Evolutionary conservation across 2,113 vertebrate species (phyloP).

Genomic region (Menura novaehollandiae): DNA sequence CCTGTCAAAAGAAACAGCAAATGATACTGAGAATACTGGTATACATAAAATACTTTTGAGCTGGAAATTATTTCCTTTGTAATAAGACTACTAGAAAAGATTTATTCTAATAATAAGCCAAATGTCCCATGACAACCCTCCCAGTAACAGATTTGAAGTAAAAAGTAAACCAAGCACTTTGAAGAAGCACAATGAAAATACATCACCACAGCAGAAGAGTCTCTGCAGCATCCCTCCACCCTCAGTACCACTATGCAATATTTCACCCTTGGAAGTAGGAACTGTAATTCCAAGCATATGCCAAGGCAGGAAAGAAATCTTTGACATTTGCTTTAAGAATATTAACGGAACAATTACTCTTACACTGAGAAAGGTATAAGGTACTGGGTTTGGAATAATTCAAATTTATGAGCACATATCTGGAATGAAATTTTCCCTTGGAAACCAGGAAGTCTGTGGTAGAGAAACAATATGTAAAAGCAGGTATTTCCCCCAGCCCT

Average conservation of each 20-base stretch:
- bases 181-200: slow-evolving; percentile 1
- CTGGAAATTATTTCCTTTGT: not conserved
- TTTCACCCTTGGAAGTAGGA: not conserved
- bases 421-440: not conserved
- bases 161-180: not conserved
- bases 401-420: not conserved
- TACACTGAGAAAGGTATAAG: not conserved
- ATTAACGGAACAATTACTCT: slow-evolving; percentile 10
- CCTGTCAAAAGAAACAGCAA: not conserved
- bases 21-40: not conserved
- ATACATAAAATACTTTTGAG: not conserved
- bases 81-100: slow-evolving; percentile 27
- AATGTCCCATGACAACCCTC: not conserved
- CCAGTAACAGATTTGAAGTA: not conserved
- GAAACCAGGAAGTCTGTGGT: not conserved
- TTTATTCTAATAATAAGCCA: slow-evolving; percentile 38
- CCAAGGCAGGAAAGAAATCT: slow-evolving; percentile 1
- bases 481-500: not conserved
- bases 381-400: not conserved
- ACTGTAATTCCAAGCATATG: not conserved
- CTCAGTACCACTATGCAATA: not conserved
- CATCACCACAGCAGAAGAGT: not conserved
- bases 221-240: not conserved
- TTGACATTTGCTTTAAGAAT: slow-evolving; percentile 10
- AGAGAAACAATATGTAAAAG: not conserved